Evolutionary conservation across 2,888 invertebrate genomes (phyloP), one percentile per base, ranked within the genome.

Genomic region (Nematopogon swammerdamellus): DNA sequence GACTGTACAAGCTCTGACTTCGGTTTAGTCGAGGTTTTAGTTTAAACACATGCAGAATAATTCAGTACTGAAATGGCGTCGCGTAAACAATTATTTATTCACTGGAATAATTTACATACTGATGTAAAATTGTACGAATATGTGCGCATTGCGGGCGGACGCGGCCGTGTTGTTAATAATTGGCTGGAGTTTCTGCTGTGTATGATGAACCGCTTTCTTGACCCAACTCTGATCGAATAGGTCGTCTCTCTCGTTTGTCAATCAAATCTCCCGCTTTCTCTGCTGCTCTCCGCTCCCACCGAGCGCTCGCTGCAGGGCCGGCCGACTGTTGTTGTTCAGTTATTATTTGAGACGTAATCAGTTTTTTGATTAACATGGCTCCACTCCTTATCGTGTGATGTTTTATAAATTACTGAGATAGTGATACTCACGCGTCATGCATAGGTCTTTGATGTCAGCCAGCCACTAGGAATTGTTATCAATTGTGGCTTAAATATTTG

Each of bases 401-500:
- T 67, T 66, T 69, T 67, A 69, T 70, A 68, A 69, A 69, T 70
- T 65, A 44, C 19, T 44, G 44, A 19, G 44, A 44, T 44, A 19
- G 62, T 70, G 67, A 67, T 71, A 71, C 72, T 71, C 68, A 69
- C 65, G 64, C 68, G 67, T 67, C 61, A 61, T 61, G 30, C 25
- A 43, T 62, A 70, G 72, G 70, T 71, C 73, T 74, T 68, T 68
- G 74, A 19, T 44, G 72, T 75, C 73, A 73, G 60, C 62, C 56
- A 64, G 60, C 67, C 67, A 70, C 6, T 44, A 44, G 44, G 18
- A 44, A 44, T 44, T 76, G 75, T 77, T 74, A 79, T 77, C 79
- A 59, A 63, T 61, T 63, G 63, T 66, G 63, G 67, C 73, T 76
- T 77, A 77, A 70, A 79, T 77, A 72, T 73, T 72, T 73, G 72